Evolutionary conservation across 1,140 invertebrate species (phyloP).

Genomic region (Bombus balteatus): DNA sequence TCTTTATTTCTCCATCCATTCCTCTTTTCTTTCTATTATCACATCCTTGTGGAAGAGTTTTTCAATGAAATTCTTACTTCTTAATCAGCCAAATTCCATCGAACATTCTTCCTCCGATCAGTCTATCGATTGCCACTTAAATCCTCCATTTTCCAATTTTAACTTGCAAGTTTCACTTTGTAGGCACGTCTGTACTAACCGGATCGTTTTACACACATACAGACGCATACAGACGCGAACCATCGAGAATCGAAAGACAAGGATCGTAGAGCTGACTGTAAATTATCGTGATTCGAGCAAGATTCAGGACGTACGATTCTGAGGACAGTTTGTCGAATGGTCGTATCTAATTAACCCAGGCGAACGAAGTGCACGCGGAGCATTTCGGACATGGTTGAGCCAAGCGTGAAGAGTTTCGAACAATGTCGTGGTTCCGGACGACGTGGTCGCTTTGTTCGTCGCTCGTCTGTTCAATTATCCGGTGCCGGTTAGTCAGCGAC

Average conservation of each 20-base stretch:
- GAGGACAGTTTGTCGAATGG: conserved; percentile 8
- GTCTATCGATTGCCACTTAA: background rate
- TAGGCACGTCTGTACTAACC: background rate
- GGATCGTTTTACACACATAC: background rate
- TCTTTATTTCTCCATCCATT: no score
- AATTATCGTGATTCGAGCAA: background rate
- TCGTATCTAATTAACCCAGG: conserved; percentile 39
- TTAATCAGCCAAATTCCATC: background rate
- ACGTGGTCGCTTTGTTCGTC: conserved; percentile 50
- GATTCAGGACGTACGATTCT: background rate
- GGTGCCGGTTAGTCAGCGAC: conserved; percentile 50
- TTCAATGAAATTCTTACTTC: background rate
- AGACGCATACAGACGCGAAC: no score
- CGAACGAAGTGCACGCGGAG: background rate
- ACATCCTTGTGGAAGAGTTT: no score
- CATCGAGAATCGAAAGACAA: background rate
- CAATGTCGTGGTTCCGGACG: conserved; percentile 45
- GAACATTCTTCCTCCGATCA: background rate
- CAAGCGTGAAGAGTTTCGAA: conserved; percentile 52
- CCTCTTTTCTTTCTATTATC: no score
- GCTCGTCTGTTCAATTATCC: conserved; percentile 57
- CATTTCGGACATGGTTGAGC: conserved; percentile 29
- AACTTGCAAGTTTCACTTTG: background rate
- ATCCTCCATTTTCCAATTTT: background rate
- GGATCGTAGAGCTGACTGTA: background rate